Evolutionary conservation across 2,888 invertebrate species (phyloP).

Genomic region (Sicus ferrugineus): DNA sequence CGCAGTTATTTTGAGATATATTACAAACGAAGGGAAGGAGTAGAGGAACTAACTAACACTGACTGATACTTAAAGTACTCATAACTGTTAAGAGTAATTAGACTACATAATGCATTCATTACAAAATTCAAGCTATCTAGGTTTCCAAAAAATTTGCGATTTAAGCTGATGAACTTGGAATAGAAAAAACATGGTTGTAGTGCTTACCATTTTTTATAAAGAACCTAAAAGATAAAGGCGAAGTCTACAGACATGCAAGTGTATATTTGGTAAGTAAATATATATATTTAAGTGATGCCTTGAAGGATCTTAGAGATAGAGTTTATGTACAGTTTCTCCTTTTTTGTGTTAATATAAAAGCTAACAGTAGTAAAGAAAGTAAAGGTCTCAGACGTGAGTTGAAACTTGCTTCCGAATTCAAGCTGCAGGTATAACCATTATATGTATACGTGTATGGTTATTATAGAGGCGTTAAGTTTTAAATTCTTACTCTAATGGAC

Average conservation of each 20-base stretch:
- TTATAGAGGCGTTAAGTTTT: background rate
- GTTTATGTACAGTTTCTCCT: slow-evolving; percentile 1
- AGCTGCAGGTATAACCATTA: background rate
- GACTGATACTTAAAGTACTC: background rate
- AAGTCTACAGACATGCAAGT: too few species aligned
- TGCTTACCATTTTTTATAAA: too few species aligned
- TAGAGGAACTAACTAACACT: slow-evolving; percentile 29
- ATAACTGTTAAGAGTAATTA: background rate
- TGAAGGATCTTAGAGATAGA: slow-evolving; percentile 4
- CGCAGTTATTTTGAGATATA: slow-evolving; percentile 5
- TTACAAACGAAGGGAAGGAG: slow-evolving; percentile 10
- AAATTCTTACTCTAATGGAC: background rate
- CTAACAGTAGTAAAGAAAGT: slow-evolving; percentile 1
- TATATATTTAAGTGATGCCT: too few species aligned
- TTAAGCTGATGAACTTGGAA: background rate
- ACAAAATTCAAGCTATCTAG: slow-evolving; percentile 1
- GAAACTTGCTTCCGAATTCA: background rate
- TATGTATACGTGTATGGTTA: background rate
- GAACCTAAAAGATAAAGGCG: background rate
- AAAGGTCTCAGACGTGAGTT: background rate
- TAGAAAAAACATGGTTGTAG: too few species aligned
- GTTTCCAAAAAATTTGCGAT: background rate
- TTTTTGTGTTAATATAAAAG: slow-evolving; percentile 3
- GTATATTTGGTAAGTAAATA: too few species aligned
- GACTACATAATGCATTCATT: background rate